Evolutionary conservation across 1,140 invertebrate species (phyloP).

Genomic region (Contarinia nasturtii): DNA sequence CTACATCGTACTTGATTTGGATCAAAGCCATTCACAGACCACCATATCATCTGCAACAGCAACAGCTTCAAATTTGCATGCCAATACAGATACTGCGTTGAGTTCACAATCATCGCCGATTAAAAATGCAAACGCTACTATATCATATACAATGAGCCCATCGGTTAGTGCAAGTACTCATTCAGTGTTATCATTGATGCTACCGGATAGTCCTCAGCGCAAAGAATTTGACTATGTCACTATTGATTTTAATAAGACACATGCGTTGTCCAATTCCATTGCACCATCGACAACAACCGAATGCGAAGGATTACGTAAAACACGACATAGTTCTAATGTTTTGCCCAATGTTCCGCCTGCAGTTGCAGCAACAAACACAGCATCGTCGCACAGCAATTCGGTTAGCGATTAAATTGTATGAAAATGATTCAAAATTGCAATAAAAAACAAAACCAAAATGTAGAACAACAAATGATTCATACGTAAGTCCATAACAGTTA

Average conservation of each 20-base stretch:
- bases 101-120: background rate
- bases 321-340: slow-evolving; percentile 23
- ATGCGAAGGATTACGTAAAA: slow-evolving; percentile 19
- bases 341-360: slow-evolving; percentile 1
- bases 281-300: slow-evolving; percentile 23
- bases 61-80: background rate
- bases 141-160: slow-evolving; percentile 18
- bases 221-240: slow-evolving; percentile 50
- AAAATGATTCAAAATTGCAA: background rate
- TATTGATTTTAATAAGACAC: slow-evolving; percentile 80
- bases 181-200: slow-evolving; percentile 8
- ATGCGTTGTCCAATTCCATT: slow-evolving; percentile 41
- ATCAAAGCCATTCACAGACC: slow-evolving; percentile 13
- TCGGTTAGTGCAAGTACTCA: slow-evolving; percentile 4
- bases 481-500: too few species aligned
- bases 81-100: slow-evolving; percentile 10
- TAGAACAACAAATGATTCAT: too few species aligned
- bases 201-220: slow-evolving; percentile 33
- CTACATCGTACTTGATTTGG: slow-evolving; percentile 20
- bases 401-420: slow-evolving; percentile 2
- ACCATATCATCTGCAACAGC: background rate
- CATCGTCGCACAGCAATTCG: slow-evolving; percentile 1
- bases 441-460: too few species aligned
- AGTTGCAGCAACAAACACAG: background rate
- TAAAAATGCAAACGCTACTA: slow-evolving; percentile 20